Evolutionary conservation across 23 tunicate genomes (phyloP), one percentile per base, ranked within the genome.

Genomic region (Diplosoma virens): DNA sequence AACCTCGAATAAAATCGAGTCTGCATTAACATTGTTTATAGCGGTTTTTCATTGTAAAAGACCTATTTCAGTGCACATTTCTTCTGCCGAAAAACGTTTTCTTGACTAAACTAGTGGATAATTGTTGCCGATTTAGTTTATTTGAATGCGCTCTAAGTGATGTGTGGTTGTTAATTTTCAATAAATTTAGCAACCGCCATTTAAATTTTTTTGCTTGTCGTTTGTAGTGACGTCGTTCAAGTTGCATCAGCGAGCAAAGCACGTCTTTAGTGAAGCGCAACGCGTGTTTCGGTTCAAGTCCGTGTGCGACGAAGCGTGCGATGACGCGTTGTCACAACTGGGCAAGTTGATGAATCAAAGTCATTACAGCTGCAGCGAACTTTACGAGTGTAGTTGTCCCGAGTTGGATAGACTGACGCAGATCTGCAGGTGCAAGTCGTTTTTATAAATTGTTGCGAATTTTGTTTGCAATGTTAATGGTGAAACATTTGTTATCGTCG

Each of bases 231-330:
- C 77, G 3, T 24, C 80, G 16, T 94, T 94, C 86, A 87, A 94
- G 37, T 34, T 94, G 37, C 50, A 81, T 33, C 84, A 94, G 23
- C 82, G 99, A 36, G 86, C 95, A 0, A 81, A 74, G 24, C 99
- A 94, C 79, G 99, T 94, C 18, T 94, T 82, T 76, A 67, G 84
- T 32, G 99, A 94, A 71, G 99, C 99, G 25, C 63, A 73, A 1
- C 86, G 95, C 0, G 99, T 94, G 0, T 32, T 54, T 37, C 58
- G 80, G 58, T 92, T 92, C 61, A 80, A 85, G 47, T 45, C 52
- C 2, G 68, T 50, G 29, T 92, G 97, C 33, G 81, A 73, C 9
- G n/a, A 33, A 33, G 11, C 66, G 22, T 47, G 41, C 33, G 58
- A 66, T 22, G 78, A 85, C 7, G 50, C 71, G 2, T 55, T 79